A percentile compares a stretch with the other conserved stretches of the same genome.
Evolutionary conservation across 2,888 invertebrate genomes (phyloP).

Genomic region (Diarsia brunnea): DNA sequence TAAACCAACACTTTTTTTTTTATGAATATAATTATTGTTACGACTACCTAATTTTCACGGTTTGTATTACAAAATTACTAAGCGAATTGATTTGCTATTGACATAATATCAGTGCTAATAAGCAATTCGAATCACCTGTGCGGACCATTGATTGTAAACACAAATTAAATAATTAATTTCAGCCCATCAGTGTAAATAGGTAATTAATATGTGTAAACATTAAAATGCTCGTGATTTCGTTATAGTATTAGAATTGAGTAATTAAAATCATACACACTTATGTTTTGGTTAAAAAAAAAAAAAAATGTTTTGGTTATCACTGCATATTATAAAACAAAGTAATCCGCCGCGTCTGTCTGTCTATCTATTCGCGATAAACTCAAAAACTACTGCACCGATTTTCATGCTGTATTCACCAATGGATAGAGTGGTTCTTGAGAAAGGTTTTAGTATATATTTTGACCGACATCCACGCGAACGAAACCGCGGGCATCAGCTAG

Average conservation of each 20-base stretch:
- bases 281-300: too few relatives aligned
- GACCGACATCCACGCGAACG: too few relatives aligned
- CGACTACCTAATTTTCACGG: slow-evolving; percentile 1
- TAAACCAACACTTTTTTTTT: too few relatives aligned
- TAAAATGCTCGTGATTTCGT: neutral
- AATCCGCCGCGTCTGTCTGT: too few relatives aligned
- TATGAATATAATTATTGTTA: neutral
- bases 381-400: too few relatives aligned
- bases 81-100: slow-evolving; percentile 23
- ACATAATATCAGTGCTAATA: slow-evolving; percentile 13
- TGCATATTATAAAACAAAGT: too few relatives aligned
- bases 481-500: too few relatives aligned
- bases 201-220: neutral
- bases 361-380: too few relatives aligned
- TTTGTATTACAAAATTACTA: neutral
- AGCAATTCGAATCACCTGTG: slow-evolving; percentile 12
- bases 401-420: too few relatives aligned
- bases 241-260: neutral
- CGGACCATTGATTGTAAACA: slow-evolving; percentile 21
- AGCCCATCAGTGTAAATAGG: slow-evolving; percentile 6
- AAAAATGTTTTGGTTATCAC: too few relatives aligned
- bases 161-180: slow-evolving; percentile 37
- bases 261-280: neutral
- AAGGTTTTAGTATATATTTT: too few relatives aligned
- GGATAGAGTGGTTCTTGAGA: too few relatives aligned